Evolutionary conservation across 2,888 invertebrate species (phyloP).

Genomic region (Sthenelais limicola): DNA sequence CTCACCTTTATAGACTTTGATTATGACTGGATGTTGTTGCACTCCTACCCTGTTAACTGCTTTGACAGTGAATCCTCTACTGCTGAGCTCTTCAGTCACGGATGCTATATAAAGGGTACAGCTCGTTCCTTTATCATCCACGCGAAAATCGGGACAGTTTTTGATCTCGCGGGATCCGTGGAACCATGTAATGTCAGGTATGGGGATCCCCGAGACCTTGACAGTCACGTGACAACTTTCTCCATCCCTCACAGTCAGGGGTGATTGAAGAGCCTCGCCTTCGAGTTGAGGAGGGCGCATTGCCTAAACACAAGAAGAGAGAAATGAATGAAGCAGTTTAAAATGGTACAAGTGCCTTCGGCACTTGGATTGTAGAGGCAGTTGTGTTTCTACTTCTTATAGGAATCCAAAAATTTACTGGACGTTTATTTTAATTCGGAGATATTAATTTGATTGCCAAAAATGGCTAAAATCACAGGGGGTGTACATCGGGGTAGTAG

Average conservation of each 20-base stretch:
- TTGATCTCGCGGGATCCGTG: conserved; percentile 31
- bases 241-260: conserved; percentile 13
- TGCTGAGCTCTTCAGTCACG: conserved; percentile 9
- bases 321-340: too few species aligned
- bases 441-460: too few species aligned
- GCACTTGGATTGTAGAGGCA: too few species aligned
- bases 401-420: too few species aligned
- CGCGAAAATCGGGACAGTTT: conserved; percentile 26
- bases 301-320: conserved; percentile 7
- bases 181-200: conserved; percentile 32
- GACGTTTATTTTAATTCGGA: too few species aligned
- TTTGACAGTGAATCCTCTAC: conserved; percentile 10
- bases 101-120: conserved; percentile 22
- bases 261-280: not conserved
- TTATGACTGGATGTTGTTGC: not conserved
- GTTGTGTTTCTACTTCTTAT: too few species aligned
- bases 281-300: conserved; percentile 22
- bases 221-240: conserved; percentile 23
- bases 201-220: conserved; percentile 16
- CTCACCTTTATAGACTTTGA: conserved; percentile 20
- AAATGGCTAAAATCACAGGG: too few species aligned
- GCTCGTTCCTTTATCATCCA: conserved; percentile 27
- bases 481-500: too few species aligned
- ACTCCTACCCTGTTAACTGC: conserved; percentile 24
- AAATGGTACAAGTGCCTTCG: too few species aligned